These are phyloP conservation scores for Silurus asotus DNA, from an alignment of 2,113 vertebrate species.

Conservation along the genomic window DNA sequence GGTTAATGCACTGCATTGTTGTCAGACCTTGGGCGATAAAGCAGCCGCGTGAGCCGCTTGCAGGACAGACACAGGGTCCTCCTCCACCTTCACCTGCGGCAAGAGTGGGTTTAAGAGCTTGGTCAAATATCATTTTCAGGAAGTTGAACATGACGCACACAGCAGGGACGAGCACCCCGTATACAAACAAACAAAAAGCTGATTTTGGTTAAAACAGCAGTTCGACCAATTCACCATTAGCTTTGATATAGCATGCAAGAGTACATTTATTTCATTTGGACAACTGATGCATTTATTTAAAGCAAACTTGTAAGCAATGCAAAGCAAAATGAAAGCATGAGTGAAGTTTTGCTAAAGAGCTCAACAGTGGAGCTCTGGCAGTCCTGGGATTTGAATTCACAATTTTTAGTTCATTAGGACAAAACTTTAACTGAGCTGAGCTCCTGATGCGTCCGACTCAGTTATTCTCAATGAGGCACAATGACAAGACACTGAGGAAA, in stretches of 20 bases:
- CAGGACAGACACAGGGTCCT: conserved; percentile 74
- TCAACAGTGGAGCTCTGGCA: background rate
- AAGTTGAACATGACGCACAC: background rate
- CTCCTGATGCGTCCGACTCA: background rate
- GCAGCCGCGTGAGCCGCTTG: conserved; percentile 72
- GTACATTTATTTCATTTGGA: background rate
- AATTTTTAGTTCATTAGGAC: background rate
- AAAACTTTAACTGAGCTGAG: background rate
- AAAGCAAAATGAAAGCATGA: background rate
- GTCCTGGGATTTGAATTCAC: background rate
- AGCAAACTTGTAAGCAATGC: background rate
- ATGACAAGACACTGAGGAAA: background rate
- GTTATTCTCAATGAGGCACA: background rate
- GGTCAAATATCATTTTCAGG: conserved; percentile 2
- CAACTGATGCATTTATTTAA: background rate
- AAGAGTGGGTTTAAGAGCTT: conserved; percentile 47
- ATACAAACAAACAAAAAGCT: background rate
- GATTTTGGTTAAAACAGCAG: background rate
- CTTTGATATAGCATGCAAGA: background rate
- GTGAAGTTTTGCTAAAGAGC: background rate
- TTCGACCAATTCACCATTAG: background rate
- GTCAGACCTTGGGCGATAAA: conserved; percentile 74
- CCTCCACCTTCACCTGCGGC: conserved; percentile 67
- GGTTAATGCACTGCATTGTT: background rate
- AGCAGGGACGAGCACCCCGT: background rate